A percentile compares a stretch with the other conserved stretches of the same genome.
These are phyloP conservation scores for Pristionchus entomophagus DNA, from an alignment of 2,888 invertebrate species.

Conservation along the genomic window DNA sequence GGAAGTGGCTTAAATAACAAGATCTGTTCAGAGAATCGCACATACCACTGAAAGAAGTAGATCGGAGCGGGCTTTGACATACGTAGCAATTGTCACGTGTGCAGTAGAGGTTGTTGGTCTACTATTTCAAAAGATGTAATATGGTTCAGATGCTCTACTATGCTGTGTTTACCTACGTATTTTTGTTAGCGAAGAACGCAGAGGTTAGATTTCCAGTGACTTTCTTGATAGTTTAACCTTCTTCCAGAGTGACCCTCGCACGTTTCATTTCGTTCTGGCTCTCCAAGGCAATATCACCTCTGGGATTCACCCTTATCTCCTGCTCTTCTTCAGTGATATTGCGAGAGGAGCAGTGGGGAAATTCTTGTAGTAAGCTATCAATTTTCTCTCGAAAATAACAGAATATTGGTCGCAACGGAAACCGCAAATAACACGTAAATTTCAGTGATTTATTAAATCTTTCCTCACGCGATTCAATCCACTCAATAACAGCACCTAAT, in stretches of 20 bases:
- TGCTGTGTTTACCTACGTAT: not conserved
- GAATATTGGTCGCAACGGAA: not conserved
- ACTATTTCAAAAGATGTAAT: not conserved
- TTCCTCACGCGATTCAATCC: not conserved
- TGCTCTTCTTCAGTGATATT: not conserved
- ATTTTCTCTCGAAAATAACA: not conserved
- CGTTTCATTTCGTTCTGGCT: not conserved
- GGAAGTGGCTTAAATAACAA: not conserved
- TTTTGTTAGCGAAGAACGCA: not conserved
- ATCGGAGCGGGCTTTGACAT: not conserved
- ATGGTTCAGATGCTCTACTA: not conserved
- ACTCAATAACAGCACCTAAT: not conserved
- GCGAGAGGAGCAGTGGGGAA: not conserved
- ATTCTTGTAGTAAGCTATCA: not conserved
- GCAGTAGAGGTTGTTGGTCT: not conserved
- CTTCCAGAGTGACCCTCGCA: not conserved
- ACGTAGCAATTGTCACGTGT: not conserved
- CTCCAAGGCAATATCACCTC: not conserved
- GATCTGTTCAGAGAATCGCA: not conserved
- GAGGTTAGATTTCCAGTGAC: not conserved
- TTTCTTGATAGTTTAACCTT: not conserved
- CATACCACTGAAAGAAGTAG: not conserved
- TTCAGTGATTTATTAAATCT: not conserved
- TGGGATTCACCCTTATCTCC: not conserved
- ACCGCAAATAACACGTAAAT: not conserved